Conservation (phyloP, 2,888 invertebrate genomes). For the Pemphredon lugubris region DNA sequence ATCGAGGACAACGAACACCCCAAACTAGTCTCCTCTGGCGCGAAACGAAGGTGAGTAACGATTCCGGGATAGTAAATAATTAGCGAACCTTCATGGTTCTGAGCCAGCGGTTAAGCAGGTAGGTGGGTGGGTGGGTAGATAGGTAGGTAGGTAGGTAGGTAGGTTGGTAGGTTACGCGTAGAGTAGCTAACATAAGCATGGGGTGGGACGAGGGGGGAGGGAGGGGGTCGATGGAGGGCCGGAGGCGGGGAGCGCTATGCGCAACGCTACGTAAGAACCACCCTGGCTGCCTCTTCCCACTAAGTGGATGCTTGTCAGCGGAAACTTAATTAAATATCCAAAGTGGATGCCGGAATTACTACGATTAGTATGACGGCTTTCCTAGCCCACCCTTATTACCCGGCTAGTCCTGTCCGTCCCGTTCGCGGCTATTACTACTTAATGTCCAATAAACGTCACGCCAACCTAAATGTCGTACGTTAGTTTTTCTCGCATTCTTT, state of each 20-base stretch:
- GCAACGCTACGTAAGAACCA: constrained; percentile 61
- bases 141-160: constrained; percentile 63
- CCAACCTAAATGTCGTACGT: constrained; percentile 61
- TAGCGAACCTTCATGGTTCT: constrained; percentile 55
- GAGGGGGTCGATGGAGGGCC: constrained; percentile 51
- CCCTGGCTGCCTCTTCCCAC: constrained; percentile 57
- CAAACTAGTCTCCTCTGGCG: too few species aligned
- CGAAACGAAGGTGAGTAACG: constrained; percentile 1
- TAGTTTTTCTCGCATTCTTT: constrained; percentile 64
- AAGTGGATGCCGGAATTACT: constrained; percentile 80
- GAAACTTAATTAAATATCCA: constrained; percentile 81
- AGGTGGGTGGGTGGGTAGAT: too few species aligned
- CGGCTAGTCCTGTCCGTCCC: constrained; percentile 71
- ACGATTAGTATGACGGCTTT: constrained; percentile 80
- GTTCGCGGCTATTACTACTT: constrained; percentile 79
- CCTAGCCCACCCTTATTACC: constrained; percentile 71
- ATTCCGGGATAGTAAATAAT: constrained; percentile 59
- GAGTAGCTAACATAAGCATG: constrained; percentile 56
- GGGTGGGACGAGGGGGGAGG: constrained; percentile 17
- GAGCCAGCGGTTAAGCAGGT: constrained; percentile 61
- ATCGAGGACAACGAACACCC: too few species aligned
- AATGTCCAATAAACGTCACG: constrained; percentile 81
- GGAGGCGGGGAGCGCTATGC: constrained; percentile 48
- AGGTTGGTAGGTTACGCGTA: constrained; percentile 65
- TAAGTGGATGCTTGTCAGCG: constrained; percentile 78